These are phyloP conservation scores for Caenorhabditis sp. DNA, from an alignment of 2,888 invertebrate species.

Conservation along the genomic window DNA sequence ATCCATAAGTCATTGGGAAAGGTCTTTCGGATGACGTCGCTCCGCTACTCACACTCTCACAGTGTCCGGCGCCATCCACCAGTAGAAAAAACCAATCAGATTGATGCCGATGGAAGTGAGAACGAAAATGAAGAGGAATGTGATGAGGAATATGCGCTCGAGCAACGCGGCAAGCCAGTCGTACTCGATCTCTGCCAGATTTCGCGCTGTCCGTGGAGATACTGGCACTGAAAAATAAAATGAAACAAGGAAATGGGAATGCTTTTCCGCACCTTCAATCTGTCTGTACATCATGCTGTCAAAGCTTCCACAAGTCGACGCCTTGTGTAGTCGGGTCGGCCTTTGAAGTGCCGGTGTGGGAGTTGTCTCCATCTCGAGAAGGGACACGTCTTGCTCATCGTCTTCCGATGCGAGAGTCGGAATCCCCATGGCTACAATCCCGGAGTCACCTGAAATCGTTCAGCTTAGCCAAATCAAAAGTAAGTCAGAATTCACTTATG, in stretches of 20 bases:
- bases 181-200: conserved; percentile 80
- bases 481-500: conserved; percentile 48
- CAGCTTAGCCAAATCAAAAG: not conserved
- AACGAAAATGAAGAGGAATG: conserved; percentile 74
- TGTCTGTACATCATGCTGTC: conserved; percentile 63
- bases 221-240: conserved; percentile 32
- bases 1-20: conserved; percentile 32
- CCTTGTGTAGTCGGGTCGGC: conserved; percentile 54
- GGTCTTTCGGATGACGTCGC: conserved; percentile 39
- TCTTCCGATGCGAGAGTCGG: conserved; percentile 59
- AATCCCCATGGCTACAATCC: conserved; percentile 49
- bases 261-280: too few relatives aligned
- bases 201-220: conserved; percentile 74
- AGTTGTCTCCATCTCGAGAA: conserved; percentile 58
- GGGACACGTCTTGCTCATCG: conserved; percentile 62
- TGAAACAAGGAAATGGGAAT: not conserved
- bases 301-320: conserved; percentile 65
- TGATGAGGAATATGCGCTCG: conserved; percentile 77
- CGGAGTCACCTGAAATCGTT: conserved; percentile 60
- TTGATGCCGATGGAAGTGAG: conserved; percentile 77
- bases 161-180: conserved; percentile 81
- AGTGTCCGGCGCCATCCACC: conserved; percentile 70
- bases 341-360: conserved; percentile 40
- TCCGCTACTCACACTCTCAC: conserved; percentile 45
- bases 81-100: conserved; percentile 74